Base-by-base conservation (phyloP, 2,797 vertebrate genomes). In the Remorina albescens region DNA sequence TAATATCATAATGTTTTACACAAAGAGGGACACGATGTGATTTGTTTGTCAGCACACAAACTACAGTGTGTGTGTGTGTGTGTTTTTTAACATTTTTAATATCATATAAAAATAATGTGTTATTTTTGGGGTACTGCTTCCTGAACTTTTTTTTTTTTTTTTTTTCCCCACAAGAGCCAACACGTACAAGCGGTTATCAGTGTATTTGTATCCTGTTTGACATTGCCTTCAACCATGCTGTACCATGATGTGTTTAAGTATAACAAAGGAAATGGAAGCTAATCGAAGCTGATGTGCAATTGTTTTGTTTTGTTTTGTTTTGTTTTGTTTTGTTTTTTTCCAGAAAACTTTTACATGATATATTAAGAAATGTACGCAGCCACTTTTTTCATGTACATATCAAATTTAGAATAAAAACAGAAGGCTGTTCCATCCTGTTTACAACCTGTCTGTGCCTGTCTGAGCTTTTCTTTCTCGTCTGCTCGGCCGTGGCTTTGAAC, bases 331-430 rank as follows among this genome's bases (percentile, higher is more conserved):
- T 30, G n/a, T 3, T 68, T 73, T 87, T 88, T 87, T 78, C 1
- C 83, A 84, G 67, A 77, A 85, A 85, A 80, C 85, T 84, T 92
- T 92, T 87, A 88, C 89, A 89, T 88, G 86, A 86, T 91, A 74
- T 89, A 71, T 86, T 80, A 47, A 88, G 57, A 90, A 87, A 75
- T 86, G 86, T 89, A 87, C 42, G 12, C 85, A 82, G 88, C 82
- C 82, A 61, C 76, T 86, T 86, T 86, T 86, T 85, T 89, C 74
- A 86, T 92, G 91, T 92, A 92, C 91, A 91, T 91, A 91, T 91
- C 81, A 73, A 87, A 76, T 83, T 87, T 68, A 80, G 79, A 92
- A 93, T 90, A 91, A 91, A n/a, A 91, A 73, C 61, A 69, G 83
- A 93, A 76, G 78, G 85, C 87, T 84, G 89, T 74, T 86, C 73